A percentile compares a stretch with the other conserved stretches of the same genome.
Evolutionary conservation across 2,113 vertebrate genomes (phyloP).

Genomic region (Chaenocephalus aceratus): DNA sequence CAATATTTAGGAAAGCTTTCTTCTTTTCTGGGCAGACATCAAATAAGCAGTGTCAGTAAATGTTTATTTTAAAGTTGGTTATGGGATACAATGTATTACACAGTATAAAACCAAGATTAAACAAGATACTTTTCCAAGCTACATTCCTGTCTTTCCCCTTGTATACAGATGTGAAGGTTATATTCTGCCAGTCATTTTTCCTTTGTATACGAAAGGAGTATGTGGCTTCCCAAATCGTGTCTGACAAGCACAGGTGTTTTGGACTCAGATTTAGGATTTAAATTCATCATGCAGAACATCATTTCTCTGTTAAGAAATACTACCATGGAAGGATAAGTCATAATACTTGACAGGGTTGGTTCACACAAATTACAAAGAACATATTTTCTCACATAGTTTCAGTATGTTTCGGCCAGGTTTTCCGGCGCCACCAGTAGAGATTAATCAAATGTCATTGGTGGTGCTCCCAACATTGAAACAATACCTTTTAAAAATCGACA

Average conservation of each 20-base stretch:
- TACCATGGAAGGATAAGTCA: conserved; percentile 15
- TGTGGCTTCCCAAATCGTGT: neutral
- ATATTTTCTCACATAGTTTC: conserved; percentile 14
- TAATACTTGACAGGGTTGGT: neutral
- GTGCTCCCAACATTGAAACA: conserved; percentile 1
- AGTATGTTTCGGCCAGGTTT: conserved; percentile 11
- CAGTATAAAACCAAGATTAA: conserved; percentile 14
- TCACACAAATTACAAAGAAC: conserved; percentile 12
- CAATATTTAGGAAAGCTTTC: conserved; percentile 10
- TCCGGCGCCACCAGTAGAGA: conserved; percentile 17
- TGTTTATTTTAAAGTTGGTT: conserved; percentile 6
- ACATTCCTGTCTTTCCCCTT: conserved; percentile 24
- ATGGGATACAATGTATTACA: conserved; percentile 10
- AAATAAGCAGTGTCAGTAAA: neutral
- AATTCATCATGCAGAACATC: neutral
- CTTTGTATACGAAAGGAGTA: neutral
- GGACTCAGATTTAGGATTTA: neutral
- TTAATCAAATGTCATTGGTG: conserved; percentile 18
- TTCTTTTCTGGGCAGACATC: conserved; percentile 21
- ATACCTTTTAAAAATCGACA: neutral
- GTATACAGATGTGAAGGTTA: conserved; percentile 39
- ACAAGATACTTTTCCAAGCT: neutral
- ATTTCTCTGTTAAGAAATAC: conserved; percentile 13
- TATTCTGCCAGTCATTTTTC: neutral
- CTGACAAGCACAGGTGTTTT: neutral